phyloP scores from a whole-genome alignment of 2,888 invertebrate species.

The Bruchidius siliquastri region DNA sequence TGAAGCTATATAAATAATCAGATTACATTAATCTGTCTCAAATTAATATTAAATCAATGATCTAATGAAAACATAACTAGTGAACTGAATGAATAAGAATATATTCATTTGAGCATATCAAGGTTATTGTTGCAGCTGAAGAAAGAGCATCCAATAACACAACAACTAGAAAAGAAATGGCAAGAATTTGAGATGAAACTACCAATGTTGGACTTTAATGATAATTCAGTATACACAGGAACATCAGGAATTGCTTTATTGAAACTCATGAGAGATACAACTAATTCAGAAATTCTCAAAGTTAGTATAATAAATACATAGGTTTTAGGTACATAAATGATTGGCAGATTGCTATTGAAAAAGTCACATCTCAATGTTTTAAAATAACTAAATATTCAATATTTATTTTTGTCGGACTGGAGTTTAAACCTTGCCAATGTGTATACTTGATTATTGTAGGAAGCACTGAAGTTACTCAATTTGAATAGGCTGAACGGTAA shows the following conservation, averaged over 20 bases:
- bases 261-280: conserved; percentile 51
- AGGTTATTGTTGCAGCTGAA: conserved; percentile 54
- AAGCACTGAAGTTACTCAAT: conserved; percentile 43
- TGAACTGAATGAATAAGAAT: no score
- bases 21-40: no score
- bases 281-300: conserved; percentile 32
- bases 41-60: no score
- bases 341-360: no score
- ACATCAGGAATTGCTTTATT: conserved; percentile 65
- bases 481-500: conserved; percentile 46
- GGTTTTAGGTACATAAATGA: no score
- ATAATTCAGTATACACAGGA: conserved; percentile 73
- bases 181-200: conserved; percentile 44
- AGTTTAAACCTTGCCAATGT: no score
- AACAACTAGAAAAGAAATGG: conserved; percentile 45
- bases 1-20: no score
- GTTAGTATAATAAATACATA: conserved; percentile 30
- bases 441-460: conserved; percentile 18
- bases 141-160: conserved; percentile 45
- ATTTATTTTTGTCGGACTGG: no score
- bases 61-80: no score
- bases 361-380: no score
- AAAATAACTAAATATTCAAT: no score
- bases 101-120: no score
- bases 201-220: conserved; percentile 48